Base-by-base conservation (phyloP, 2,113 vertebrate genomes). In the Fukomys damarensis region DNA sequence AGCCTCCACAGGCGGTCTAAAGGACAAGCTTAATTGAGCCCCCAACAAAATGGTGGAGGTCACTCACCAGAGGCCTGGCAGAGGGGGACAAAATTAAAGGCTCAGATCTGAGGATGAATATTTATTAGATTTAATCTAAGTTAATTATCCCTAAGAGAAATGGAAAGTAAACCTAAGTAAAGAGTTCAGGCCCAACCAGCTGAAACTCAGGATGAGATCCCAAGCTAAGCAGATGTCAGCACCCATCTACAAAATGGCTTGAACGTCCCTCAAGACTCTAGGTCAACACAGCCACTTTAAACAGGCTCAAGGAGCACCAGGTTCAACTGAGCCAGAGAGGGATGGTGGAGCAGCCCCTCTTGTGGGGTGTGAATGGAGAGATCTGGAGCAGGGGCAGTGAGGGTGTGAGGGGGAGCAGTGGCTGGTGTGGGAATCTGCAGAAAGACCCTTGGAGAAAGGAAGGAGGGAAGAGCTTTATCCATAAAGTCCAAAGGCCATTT, bases 91-190 rank as follows among this genome's bases (percentile, higher is more conserved):
- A 80, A 63, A 32, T 8, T 0, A 28, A 58, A 93, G 5, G 30
- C 46, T 88, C 56, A 20, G 59, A 49, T 85, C 54, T 13, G 3
- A 88, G 43, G 22, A 4, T 80, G 35, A 92, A 22, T 86, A 82
- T 81, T 35, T 66, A 58, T 52, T 72, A 46, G 49, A 63, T 68
- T 89, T 81, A 80, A 38, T 74, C 32, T 66, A 66, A 88, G 7
- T 72, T 82, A 91, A 65, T 41, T 26, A n/a, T 32, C n/a, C 10
- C 91, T 89, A 86, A 83, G 76, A 30, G 86, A 85, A 85, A 30
- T 63, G 14, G n/a, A 56, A 74, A 76, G 5, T 54, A 72, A 68
- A 54, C 3, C 16, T 17, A 28, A 70, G 49, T 61, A 59, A 91
- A 80, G 70, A 93, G 85, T 65, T 82, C 61, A 83, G 38, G 24